Evolutionary conservation across 2,888 invertebrate species (phyloP), one percentile per base, ranked within the genome.

Genomic region (Eurois occulta): DNA sequence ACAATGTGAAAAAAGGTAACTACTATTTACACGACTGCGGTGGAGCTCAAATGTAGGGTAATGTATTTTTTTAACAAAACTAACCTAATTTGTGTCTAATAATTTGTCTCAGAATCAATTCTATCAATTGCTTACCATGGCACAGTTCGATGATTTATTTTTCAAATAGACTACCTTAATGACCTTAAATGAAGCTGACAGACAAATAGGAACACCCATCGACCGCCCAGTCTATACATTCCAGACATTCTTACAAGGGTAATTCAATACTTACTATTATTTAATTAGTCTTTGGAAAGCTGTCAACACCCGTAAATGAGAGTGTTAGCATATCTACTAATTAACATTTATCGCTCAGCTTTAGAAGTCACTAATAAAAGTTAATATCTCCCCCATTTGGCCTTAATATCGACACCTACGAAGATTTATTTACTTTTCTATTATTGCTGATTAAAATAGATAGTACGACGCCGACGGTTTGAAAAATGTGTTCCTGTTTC

Each of bases 381-480:
- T 91, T 92, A 91, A 92, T 92, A 91, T 91, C 89, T 72, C 84
- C 91, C 91, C 92, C 91, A 93, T 94, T 94, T 92, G 89, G 89
- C 89, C 86, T 89, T 89, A 91, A 91, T 92, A 93, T 93, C 90
- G 90, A 90, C 91, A 89, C 90, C 91, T 90, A 87, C 85, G 86
- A 82, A 92, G 92, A 94, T 94, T 94, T 94, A 94, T 94, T 88
- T 86, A 88, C 85, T 84, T 81, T 84, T 87, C 87, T 85, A 77
- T 89, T 90, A 92, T 91, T 91, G 91, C 90, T 87, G 84, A 81
- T 81, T 81, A 35, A 81, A 81, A 84, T 73, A 81, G 64, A 79
- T 69, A 43, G 2, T 35, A n/a, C n/a, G n/a, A n/a, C n/a, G n/a
- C n/a, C 77, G 46, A 74, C 64, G 41, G 38, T 46, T 68, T 65